These are phyloP conservation scores for Scomberomorus guttatus DNA, from an alignment of 2,797 vertebrate genomes.

Conservation along the genomic window DNA sequence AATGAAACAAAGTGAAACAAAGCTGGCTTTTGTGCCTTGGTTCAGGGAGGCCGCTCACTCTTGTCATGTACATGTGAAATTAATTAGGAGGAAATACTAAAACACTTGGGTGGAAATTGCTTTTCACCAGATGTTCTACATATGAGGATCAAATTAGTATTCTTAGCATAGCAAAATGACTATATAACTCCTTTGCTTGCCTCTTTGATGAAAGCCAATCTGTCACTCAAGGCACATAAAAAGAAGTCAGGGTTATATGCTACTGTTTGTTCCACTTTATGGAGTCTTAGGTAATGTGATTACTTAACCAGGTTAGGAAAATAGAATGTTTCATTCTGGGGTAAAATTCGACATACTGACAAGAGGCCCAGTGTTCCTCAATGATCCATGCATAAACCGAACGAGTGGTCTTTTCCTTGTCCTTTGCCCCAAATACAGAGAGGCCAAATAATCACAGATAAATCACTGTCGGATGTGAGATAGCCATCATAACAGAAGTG, in stretches of 20 bases:
- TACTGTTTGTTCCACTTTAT: constrained; percentile 89
- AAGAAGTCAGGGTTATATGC: constrained; percentile 81
- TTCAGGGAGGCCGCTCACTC: constrained; percentile 87
- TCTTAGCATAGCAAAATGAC: constrained; percentile 83
- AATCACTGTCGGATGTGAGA: constrained; percentile 79
- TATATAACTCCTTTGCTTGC: constrained; percentile 75
- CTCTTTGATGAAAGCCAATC: constrained; percentile 88
- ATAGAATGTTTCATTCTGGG: constrained; percentile 86
- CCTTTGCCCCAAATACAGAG: constrained; percentile 54
- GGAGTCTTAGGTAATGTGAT: constrained; percentile 88
- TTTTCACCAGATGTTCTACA: constrained; percentile 89
- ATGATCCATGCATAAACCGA: constrained; percentile 80
- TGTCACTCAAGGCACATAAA: constrained; percentile 85
- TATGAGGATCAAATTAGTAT: constrained; percentile 88
- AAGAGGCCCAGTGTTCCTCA: constrained; percentile 85
- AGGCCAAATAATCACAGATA: constrained; percentile 80
- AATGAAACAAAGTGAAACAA: constrained; percentile 78
- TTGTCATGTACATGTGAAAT: constrained; percentile 91
- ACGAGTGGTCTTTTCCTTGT: constrained; percentile 74
- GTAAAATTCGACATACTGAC: constrained; percentile 82
- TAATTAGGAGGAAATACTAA: constrained; percentile 92
- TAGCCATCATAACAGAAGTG: constrained; percentile 71
- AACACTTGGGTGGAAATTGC: constrained; percentile 91
- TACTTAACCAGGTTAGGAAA: constrained; percentile 90
- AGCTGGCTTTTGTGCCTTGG: constrained; percentile 87